phyloP scores from a whole-genome alignment of 2,797 vertebrate genomes.

The Gymnoscopelus microlampas region DNA sequence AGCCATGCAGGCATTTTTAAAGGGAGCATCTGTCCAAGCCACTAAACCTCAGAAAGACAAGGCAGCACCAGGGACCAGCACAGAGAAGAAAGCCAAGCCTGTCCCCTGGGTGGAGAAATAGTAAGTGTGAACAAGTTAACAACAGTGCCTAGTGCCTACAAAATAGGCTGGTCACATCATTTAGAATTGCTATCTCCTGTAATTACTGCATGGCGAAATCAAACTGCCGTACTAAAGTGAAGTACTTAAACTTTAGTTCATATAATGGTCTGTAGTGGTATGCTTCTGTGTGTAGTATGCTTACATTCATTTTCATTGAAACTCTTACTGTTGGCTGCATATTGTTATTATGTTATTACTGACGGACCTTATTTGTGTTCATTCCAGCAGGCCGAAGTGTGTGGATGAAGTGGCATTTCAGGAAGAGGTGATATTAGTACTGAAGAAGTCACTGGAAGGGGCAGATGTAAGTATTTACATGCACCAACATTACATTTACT shows the following conservation, averaged over 20 bases:
- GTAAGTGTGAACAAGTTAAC: slow-evolving; percentile 76
- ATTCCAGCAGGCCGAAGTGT: slow-evolving; percentile 90
- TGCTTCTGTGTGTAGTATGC: too few species aligned
- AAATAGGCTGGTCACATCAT: too few species aligned
- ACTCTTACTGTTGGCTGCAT: background rate
- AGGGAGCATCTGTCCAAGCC: slow-evolving; percentile 81
- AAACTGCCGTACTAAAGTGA: too few species aligned
- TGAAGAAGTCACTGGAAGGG: slow-evolving; percentile 95
- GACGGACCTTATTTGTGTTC: slow-evolving; percentile 18
- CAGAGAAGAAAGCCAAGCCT: slow-evolving; percentile 86
- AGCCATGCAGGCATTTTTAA: slow-evolving; percentile 94
- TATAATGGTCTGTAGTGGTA: too few species aligned
- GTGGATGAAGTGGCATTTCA: slow-evolving; percentile 97
- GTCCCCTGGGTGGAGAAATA: slow-evolving; percentile 99
- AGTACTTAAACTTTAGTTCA: too few species aligned
- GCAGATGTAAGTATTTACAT: slow-evolving; percentile 89
- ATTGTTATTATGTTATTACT: too few species aligned
- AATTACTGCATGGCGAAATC: too few species aligned
- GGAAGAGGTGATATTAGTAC: slow-evolving; percentile 94
- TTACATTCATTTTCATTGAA: too few species aligned
- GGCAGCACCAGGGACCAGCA: slow-evolving; percentile 77
- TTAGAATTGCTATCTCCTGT: too few species aligned
- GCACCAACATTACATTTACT: too few species aligned
- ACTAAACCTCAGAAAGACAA: slow-evolving; percentile 86
- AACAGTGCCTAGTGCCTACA: too few species aligned